phyloP scores from a whole-genome alignment of 2,113 vertebrate genomes.

The Leiothrix lutea region DNA sequence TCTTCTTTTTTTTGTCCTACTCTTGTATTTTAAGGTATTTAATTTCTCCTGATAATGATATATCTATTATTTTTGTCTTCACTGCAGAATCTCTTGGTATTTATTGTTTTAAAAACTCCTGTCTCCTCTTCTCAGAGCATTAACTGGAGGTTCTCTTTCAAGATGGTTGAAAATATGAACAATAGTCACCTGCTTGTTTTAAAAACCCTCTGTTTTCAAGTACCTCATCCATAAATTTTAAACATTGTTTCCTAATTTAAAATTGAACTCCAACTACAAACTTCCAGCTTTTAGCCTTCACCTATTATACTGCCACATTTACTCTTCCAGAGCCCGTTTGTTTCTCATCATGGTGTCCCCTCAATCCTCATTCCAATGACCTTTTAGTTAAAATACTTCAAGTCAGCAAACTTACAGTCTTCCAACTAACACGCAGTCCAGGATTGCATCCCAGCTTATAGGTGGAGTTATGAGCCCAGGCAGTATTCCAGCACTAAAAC shows the following conservation, averaged over 20 bases:
- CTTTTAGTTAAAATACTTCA: background rate
- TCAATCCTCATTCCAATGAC: background rate
- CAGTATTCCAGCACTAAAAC: background rate
- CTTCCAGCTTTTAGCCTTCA: background rate
- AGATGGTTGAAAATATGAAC: background rate
- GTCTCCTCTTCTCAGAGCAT: background rate
- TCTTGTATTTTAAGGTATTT: background rate
- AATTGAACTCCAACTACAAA: background rate
- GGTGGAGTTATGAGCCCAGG: too few species aligned
- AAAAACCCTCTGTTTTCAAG: background rate
- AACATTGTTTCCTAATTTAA: background rate
- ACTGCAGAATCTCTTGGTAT: background rate
- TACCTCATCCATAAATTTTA: background rate
- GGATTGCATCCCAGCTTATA: background rate
- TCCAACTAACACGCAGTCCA: background rate
- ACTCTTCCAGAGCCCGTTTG: background rate
- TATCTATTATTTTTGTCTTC: background rate
- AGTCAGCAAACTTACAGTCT: background rate
- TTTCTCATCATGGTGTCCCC: background rate
- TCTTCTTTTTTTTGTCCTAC: background rate
- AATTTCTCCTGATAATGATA: background rate
- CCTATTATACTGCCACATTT: background rate
- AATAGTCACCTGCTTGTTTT: background rate
- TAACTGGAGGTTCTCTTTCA: background rate
- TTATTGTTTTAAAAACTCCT: background rate